Base-by-base conservation (phyloP, 1,140 invertebrate species). In the Anoplolepis gracilipes region DNA sequence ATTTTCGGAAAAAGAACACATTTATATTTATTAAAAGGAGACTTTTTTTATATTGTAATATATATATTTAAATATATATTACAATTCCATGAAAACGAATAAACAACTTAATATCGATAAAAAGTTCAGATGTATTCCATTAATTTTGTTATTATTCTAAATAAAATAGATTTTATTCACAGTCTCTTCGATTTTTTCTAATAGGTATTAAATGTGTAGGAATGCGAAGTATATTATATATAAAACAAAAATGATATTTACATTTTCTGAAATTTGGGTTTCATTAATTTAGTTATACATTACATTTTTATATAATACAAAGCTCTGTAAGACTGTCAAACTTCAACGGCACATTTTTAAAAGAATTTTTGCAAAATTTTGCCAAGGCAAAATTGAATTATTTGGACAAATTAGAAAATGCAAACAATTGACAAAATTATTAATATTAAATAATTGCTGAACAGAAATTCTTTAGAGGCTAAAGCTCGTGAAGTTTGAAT, bases 291-390 rank as follows among this genome's bases (percentile, higher is more conserved):
- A 16, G 13, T 64, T 64, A 33, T 64, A 42, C 36, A 42, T 7
- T 46, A 33, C 30, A 22, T 13, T n/a, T 53, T 30, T 30, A 70
- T 67, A 4, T 49, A 49, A 25, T 70, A 42, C 28, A 7, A 25
- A 76, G 16, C 39, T 57, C 1, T 72, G 49, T 16, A 59, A 42
- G 11, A 81, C 3, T 72, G 11, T 70, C 25, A 57, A 81, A 81
- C 11, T 79, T 79, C 6, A 67, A 39, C 5, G 36, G 64, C 16
- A 49, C 55, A 57, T 57, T 33, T 72, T 53, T 57, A 39, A 39
- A 55, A 55, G 67, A 57, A 69, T 42, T 79, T 67, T 67, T 13
- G 2, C 2, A 22, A 39, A 72, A 8, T 57, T 70, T n/a, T 16
- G 25, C 3, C 6, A 11, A 70, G 2, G 16, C 22, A 59, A 59